A percentile compares a stretch with the other conserved stretches of the same genome.
These are phyloP conservation scores for Heloderma charlesbogerti DNA, from an alignment of 2,113 vertebrate genomes.

Conservation along the genomic window DNA sequence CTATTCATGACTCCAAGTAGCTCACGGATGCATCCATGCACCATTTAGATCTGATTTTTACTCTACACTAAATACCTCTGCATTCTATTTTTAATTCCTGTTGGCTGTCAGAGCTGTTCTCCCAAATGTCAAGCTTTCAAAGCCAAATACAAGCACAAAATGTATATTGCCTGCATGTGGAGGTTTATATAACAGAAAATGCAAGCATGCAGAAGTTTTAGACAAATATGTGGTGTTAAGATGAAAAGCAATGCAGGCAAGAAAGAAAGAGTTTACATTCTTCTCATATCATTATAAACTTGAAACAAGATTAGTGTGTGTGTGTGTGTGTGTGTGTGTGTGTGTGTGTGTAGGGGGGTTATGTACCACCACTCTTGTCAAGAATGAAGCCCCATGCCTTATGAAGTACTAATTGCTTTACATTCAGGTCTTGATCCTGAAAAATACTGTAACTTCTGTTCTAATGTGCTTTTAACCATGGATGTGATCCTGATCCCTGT, in stretches of 20 bases:
- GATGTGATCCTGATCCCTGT: background rate
- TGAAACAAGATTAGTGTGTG: constrained; percentile 44
- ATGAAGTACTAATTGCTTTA: background rate
- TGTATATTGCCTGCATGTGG: constrained; percentile 9
- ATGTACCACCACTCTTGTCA: background rate
- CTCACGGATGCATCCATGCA: constrained; percentile 46
- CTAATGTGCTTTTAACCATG: background rate
- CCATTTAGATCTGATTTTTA: constrained; percentile 55
- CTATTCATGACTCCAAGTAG: background rate
- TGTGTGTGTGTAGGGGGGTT: too few relatives aligned
- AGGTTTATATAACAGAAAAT: constrained; percentile 31
- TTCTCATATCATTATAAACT: background rate
- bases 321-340: background rate
- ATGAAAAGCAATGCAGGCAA: constrained; percentile 63
- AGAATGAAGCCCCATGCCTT: background rate
- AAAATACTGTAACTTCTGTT: background rate
- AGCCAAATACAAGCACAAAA: constrained; percentile 60
- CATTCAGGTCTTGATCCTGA: background rate
- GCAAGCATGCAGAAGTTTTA: constrained; percentile 59
- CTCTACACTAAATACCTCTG: constrained; percentile 52
- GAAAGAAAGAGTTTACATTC: background rate
- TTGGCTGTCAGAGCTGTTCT: constrained; percentile 57
- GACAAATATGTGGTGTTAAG: constrained; percentile 63
- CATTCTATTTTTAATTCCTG: constrained; percentile 62
- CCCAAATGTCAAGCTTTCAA: constrained; percentile 65